phyloP scores from a whole-genome alignment of 53 echinoderm and acorn worm species.

The Apostichopus leukothele region DNA sequence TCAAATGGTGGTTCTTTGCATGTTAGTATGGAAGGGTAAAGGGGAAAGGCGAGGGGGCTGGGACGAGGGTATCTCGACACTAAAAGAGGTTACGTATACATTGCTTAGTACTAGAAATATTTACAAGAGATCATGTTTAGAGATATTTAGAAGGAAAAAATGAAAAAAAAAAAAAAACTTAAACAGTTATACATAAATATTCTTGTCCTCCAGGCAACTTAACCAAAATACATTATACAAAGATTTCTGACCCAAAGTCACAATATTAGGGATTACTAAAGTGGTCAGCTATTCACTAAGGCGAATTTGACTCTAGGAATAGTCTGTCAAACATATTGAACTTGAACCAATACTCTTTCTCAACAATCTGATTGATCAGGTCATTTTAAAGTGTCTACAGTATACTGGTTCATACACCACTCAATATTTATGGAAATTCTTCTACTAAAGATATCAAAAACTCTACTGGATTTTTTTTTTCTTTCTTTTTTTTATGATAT shows the following conservation, averaged over 20 bases:
- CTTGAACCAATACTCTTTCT: too few species aligned
- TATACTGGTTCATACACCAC: too few species aligned
- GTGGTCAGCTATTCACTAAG: too few species aligned
- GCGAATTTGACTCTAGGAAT: too few species aligned
- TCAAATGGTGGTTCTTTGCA: neutral
- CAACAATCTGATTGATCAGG: too few species aligned
- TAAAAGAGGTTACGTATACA: slow-evolving; percentile 3
- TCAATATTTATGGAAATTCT: too few species aligned
- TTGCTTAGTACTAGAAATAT: slow-evolving; percentile 44
- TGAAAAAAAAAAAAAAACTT: neutral
- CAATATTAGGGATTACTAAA: neutral
- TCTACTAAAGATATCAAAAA: too few species aligned
- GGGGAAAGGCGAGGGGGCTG: neutral
- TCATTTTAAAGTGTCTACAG: too few species aligned
- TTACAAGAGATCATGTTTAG: slow-evolving; percentile 12
- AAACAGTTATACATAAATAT: neutral
- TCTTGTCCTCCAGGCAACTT: neutral
- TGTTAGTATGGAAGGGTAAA: neutral
- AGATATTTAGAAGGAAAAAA: neutral
- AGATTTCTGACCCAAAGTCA: neutral
- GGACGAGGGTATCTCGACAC: neutral
- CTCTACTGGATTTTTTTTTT: too few species aligned
- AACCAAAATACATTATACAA: neutral
- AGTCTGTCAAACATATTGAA: too few species aligned
- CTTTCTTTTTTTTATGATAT: too few species aligned